Evolutionary conservation across 2,113 vertebrate species (phyloP).

Genomic region (Psilopsiagon aurifrons): DNA sequence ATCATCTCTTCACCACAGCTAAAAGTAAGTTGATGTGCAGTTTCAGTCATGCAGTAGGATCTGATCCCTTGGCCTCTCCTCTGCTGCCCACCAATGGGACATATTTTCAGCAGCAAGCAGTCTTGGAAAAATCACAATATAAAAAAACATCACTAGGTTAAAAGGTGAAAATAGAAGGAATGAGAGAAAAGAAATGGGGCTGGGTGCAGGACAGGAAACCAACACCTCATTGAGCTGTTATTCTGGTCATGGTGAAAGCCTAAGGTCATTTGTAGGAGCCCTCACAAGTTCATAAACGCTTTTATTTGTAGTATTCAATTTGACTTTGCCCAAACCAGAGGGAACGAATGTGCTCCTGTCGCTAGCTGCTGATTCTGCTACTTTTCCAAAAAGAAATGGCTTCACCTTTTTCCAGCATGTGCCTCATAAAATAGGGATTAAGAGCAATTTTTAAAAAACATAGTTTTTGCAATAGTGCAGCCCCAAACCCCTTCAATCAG

Average conservation of each 20-base stretch:
- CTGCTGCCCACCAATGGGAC: background rate
- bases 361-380: slow-evolving; percentile 66
- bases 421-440: slow-evolving; percentile 71
- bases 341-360: slow-evolving; percentile 12
- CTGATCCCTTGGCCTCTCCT: background rate
- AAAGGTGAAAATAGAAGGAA: background rate
- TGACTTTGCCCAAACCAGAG: slow-evolving; percentile 65
- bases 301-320: slow-evolving; percentile 58
- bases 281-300: slow-evolving; percentile 59
- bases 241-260: background rate
- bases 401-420: background rate
- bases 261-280: background rate
- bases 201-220: background rate
- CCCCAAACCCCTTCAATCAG: slow-evolving; percentile 67
- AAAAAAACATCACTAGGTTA: background rate
- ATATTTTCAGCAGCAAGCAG: background rate
- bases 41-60: background rate
- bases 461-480: slow-evolving; percentile 57
- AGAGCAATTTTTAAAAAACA: slow-evolving; percentile 32
- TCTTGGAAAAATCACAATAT: background rate
- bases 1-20: background rate
- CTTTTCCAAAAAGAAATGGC: slow-evolving; percentile 47
- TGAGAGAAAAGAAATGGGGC: background rate
- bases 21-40: rapidly evolving
- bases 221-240: background rate